Conservation (phyloP, 1,140 invertebrate species). For the Drosophila cardini region DNA sequence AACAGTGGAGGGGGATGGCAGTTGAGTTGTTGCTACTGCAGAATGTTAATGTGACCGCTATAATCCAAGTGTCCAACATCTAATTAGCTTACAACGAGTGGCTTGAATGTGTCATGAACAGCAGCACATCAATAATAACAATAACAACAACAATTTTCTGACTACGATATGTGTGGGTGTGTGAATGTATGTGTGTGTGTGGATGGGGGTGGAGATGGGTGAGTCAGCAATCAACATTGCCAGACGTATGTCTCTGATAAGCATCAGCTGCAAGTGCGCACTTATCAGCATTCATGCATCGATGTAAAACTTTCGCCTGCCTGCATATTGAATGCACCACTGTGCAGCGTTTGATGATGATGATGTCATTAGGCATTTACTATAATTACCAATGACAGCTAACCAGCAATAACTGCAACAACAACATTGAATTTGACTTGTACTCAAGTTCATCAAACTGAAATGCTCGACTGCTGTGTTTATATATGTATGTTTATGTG, state of each 20-base stretch:
- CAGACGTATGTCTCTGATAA: constrained; percentile 43
- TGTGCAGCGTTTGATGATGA: constrained; percentile 24
- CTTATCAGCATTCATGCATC: constrained; percentile 42
- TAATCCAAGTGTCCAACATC: constrained; percentile 37
- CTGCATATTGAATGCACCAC: constrained; percentile 21
- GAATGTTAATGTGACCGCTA: constrained; percentile 31
- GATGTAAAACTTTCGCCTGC: constrained; percentile 51
- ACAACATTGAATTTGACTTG: constrained; percentile 38
- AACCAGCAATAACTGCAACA: constrained; percentile 19
- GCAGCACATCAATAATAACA: constrained; percentile 41
- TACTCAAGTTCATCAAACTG: constrained; percentile 73
- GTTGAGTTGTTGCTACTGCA: constrained; percentile 26
- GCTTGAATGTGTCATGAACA: constrained; percentile 53
- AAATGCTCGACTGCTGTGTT: constrained; percentile 3
- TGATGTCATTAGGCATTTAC: constrained; percentile 56
- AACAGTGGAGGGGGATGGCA: neutral
- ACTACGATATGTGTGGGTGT: constrained; percentile 8
- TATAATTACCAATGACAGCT: constrained; percentile 49
- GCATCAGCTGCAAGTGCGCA: constrained; percentile 52
- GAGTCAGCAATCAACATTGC: constrained; percentile 15
- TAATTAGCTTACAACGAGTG: constrained; percentile 56
- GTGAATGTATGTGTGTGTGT: constrained; percentile 21
- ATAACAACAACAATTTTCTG: constrained; percentile 33
- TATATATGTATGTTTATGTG: neutral
- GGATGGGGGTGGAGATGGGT: constrained; percentile 10